Conservation (phyloP, 1,140 invertebrate genomes). For the Heliconius hermathena region DNA sequence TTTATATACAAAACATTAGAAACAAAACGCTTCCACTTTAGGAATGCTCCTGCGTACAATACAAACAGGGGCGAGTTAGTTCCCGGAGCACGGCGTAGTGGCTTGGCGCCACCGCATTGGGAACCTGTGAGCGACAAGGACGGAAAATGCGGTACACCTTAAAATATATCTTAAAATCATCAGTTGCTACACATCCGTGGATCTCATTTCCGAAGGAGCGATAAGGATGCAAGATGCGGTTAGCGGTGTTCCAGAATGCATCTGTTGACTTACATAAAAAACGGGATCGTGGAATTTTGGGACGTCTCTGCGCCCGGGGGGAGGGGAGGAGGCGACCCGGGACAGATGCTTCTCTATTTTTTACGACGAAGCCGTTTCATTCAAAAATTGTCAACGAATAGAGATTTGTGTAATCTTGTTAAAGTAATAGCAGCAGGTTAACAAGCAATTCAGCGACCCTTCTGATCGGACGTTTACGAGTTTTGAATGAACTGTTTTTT, state of each 20-base stretch:
- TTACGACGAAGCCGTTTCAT: conserved; percentile 71
- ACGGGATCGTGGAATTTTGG: conserved; percentile 76
- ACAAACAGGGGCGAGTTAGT: conserved; percentile 70
- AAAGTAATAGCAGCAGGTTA: conserved; percentile 66
- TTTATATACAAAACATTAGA: conserved; percentile 15
- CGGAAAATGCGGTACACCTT: conserved; percentile 60
- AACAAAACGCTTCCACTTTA: conserved; percentile 31
- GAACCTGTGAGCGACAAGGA: conserved; percentile 61
- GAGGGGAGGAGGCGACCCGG: conserved; percentile 15
- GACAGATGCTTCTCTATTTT: conserved; percentile 74
- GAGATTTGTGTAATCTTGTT: conserved; percentile 80
- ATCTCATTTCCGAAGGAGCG: conserved; percentile 66
- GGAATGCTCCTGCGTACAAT: conserved; percentile 51
- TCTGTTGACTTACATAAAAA: conserved; percentile 78
- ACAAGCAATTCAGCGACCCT: conserved; percentile 57
- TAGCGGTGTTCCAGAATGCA: conserved; percentile 77
- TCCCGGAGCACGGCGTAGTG: conserved; percentile 44
- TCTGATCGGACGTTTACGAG: conserved; percentile 37
- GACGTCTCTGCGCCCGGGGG: conserved; percentile 57
- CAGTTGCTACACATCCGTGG: conserved; percentile 63
- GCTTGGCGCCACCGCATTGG: conserved; percentile 64
- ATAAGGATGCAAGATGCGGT: conserved; percentile 78
- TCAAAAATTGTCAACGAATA: conserved; percentile 78
- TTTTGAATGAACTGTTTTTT: conserved; percentile 34
- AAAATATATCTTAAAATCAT: conserved; percentile 76